Evolutionary conservation across 2,797 vertebrate genomes (phyloP).

Genomic region (Tamandua tetradactyla): DNA sequence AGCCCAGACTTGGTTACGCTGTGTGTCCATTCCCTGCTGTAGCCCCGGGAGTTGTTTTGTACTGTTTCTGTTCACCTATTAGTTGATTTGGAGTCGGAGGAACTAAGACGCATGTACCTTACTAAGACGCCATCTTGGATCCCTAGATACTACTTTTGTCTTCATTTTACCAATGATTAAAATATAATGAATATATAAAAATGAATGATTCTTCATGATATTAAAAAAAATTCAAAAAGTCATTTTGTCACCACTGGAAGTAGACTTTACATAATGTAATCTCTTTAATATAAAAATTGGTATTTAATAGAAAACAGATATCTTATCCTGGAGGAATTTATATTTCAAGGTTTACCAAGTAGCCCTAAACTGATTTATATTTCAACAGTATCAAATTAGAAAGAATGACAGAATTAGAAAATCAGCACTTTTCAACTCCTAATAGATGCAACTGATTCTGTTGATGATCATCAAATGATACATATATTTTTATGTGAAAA

Average conservation of each 20-base stretch:
- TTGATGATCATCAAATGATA: not conserved
- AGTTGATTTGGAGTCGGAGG: too few relatives aligned
- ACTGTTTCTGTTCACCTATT: too few relatives aligned
- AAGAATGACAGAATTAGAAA: conserved; percentile 32
- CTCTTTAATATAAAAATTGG: not conserved
- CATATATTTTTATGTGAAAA: not conserved
- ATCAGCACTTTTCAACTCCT: not conserved
- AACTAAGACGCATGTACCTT: too few relatives aligned
- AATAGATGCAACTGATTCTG: not conserved
- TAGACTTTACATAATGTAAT: not conserved
- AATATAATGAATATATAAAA: not conserved
- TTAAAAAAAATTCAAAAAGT: not conserved
- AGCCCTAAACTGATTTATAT: not conserved
- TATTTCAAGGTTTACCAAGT: not conserved
- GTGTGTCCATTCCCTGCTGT: too few relatives aligned
- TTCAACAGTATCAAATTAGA: conserved; percentile 12
- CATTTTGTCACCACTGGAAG: not conserved
- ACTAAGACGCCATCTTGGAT: too few relatives aligned
- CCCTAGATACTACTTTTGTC: conserved; percentile 10
- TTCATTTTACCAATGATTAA: not conserved
- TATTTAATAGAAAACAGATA: not conserved
- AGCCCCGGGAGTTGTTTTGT: too few relatives aligned
- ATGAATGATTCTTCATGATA: not conserved
- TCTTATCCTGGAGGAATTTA: not conserved
- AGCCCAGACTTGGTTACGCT: too few relatives aligned